A percentile compares a stretch with the other conserved stretches of the same genome.
phyloP scores from a whole-genome alignment of 1,140 invertebrate species.

The Procambarus clarkii region DNA sequence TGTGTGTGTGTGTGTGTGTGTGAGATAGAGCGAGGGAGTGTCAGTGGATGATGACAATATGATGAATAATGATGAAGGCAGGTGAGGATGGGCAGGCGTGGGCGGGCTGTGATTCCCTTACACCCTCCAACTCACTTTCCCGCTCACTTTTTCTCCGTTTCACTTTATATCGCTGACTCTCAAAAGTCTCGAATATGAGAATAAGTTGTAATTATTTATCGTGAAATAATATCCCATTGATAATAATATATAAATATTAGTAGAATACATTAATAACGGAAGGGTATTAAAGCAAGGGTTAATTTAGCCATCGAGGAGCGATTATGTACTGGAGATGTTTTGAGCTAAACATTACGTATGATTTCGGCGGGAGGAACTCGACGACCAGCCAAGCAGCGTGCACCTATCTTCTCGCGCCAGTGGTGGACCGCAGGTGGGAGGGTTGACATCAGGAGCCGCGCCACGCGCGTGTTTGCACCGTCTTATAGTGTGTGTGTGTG shows the following conservation, averaged over 20 bases:
- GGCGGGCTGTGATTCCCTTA: constrained; percentile 16
- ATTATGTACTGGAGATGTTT: not conserved
- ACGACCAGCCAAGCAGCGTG: constrained; percentile 2
- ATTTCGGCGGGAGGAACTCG: constrained; percentile 11
- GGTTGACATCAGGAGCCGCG: constrained; percentile 22
- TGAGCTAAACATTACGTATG: constrained; percentile 45
- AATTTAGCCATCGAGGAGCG: too few relatives aligned
- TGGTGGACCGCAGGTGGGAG: constrained; percentile 45
- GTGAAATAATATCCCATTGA: too few relatives aligned
- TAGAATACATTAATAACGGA: too few relatives aligned
- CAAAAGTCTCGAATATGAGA: not conserved
- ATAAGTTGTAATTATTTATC: too few relatives aligned
- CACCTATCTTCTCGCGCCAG: constrained; percentile 22
- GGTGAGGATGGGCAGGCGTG: not conserved
- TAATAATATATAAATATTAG: too few relatives aligned
- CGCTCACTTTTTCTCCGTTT: constrained; percentile 2
- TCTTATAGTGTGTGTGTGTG: not conserved
- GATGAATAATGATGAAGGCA: not conserved
- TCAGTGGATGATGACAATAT: not conserved
- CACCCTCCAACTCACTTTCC: constrained; percentile 20
- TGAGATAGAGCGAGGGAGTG: not conserved
- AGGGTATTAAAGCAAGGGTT: too few relatives aligned
- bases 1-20: too few relatives aligned
- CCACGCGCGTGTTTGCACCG: not conserved
- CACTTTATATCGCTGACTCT: not conserved